Evolutionary conservation across 1,140 invertebrate genomes (phyloP), one percentile per base, ranked within the genome.

Genomic region (Dendrolimus kikuchii): DNA sequence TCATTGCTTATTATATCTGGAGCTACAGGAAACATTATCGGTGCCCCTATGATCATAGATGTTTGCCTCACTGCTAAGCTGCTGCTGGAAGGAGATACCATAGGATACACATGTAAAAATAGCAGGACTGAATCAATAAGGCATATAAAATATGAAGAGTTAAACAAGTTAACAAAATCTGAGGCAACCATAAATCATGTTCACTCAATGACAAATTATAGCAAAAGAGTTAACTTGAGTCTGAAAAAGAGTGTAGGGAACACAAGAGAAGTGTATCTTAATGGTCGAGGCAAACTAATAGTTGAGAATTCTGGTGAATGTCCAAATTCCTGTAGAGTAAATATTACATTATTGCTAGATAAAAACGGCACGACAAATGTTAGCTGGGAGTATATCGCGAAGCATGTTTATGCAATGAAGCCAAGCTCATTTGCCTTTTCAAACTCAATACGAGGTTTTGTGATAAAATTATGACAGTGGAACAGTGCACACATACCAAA

Each of bases 401-500:
- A 80, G 4, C 89, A 89, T 59, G 90, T 92, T 38, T 93, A 91
- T 67, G 91, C 90, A 3, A 92, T 93, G 84, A 89, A 88, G 46
- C 92, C 92, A 0, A 91, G 89, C 7, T 88, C 90, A n/a, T 89
- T 93, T 68, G 81, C 88, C 9, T 91, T 92, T 56, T 81, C 88
- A 45, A 90, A 90, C 57, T 85, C 88, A 4, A 89, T 92, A 44
- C 87, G 89, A 38, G 93, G 93, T 0, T 95, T 94, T 83, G 90
- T 93, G 36, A 80, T 95, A 45, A 95, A 95, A 86, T 92, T 94
- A 74, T 95, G 93, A 93, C 90, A 93, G 64, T 95, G 92, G 92
- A 89, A 89, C 54, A 86, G 81, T 76, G 84, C 79, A 78, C 81
- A 81, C 72, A 55, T 77, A 36, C 73, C 78, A 49, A 85, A 85